Conservation (phyloP, 2,797 vertebrate species). For the Enteromius argenteus region DNA sequence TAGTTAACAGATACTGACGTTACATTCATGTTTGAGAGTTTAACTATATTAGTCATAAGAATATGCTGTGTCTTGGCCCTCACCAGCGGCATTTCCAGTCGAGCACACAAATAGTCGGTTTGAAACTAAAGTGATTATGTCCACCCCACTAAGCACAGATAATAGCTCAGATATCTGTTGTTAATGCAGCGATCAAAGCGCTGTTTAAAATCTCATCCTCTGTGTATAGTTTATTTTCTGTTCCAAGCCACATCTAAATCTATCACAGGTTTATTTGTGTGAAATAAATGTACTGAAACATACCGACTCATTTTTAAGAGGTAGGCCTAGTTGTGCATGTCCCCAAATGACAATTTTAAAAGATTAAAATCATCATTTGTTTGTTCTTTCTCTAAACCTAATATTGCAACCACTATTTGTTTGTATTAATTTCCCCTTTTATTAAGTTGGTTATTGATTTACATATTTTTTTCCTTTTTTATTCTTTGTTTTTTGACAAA, state of each 20-base stretch:
- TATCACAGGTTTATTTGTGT: not conserved
- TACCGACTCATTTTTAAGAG: not conserved
- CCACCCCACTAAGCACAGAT: constrained; percentile 70
- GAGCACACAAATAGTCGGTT: constrained; percentile 61
- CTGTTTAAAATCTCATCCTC: constrained; percentile 15
- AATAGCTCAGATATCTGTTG: constrained; percentile 65
- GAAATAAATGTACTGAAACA: not conserved
- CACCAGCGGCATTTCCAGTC: constrained; percentile 47
- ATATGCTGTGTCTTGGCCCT: constrained; percentile 57
- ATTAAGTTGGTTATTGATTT: not conserved
- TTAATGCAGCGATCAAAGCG: constrained; percentile 53
- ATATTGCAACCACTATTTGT: not conserved
- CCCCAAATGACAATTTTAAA: not conserved
- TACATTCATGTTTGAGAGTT: constrained; percentile 59
- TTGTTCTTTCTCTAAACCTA: not conserved
- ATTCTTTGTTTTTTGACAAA: too few relatives aligned
- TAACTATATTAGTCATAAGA: constrained; percentile 61
- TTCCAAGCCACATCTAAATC: not conserved
- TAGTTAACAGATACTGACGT: constrained; percentile 62
- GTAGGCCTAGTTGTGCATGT: too few relatives aligned
- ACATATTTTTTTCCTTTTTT: not conserved
- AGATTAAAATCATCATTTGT: not conserved
- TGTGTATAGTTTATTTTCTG: constrained; percentile 24
- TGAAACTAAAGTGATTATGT: constrained; percentile 71
- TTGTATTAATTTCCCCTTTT: not conserved